These are phyloP conservation scores for Scomber colias DNA, from an alignment of 2,113 vertebrate genomes.

Conservation along the genomic window DNA sequence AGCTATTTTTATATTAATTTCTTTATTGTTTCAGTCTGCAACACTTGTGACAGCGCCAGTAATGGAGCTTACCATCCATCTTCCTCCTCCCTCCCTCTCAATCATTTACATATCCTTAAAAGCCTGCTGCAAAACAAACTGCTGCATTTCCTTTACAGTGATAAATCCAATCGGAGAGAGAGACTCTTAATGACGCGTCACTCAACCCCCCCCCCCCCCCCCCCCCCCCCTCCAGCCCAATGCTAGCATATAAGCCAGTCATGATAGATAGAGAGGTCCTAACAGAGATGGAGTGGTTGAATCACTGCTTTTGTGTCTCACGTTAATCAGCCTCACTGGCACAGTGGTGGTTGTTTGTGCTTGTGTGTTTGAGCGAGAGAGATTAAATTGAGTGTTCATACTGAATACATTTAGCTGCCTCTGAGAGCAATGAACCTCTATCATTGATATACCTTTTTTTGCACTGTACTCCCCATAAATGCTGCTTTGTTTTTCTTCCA, in stretches of 20 bases:
- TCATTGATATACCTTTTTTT: conserved; percentile 4
- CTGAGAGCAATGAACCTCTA: background rate
- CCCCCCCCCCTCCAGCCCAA: conserved; percentile 7
- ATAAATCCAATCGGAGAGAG: conserved; percentile 67
- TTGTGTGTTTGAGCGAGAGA: background rate
- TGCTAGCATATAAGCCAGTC: conserved; percentile 64
- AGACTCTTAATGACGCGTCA: conserved; percentile 63
- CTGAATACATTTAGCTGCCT: conserved; percentile 31
- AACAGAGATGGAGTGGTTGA: conserved; percentile 69
- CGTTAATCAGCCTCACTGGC: conserved; percentile 63
- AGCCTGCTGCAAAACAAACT: conserved; percentile 68
- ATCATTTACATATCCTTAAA: conserved; percentile 78
- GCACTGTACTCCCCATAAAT: background rate
- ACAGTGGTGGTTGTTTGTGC: conserved; percentile 31
- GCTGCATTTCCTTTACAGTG: conserved; percentile 59
- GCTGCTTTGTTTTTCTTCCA: background rate
- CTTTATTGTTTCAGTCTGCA: conserved; percentile 54
- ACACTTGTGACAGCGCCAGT: conserved; percentile 34
- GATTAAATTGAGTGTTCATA: conserved; percentile 32
- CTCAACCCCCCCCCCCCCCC: conserved; percentile 45
- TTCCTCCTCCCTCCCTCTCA: conserved; percentile 17
- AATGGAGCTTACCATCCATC: conserved; percentile 59
- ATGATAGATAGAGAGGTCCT: conserved; percentile 71
- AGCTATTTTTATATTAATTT: conserved; percentile 44
- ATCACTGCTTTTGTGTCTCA: conserved; percentile 67